A percentile compares a stretch with the other conserved stretches of the same genome.
phyloP scores from a whole-genome alignment of 2,888 invertebrate genomes.

The Plebejus argus region DNA sequence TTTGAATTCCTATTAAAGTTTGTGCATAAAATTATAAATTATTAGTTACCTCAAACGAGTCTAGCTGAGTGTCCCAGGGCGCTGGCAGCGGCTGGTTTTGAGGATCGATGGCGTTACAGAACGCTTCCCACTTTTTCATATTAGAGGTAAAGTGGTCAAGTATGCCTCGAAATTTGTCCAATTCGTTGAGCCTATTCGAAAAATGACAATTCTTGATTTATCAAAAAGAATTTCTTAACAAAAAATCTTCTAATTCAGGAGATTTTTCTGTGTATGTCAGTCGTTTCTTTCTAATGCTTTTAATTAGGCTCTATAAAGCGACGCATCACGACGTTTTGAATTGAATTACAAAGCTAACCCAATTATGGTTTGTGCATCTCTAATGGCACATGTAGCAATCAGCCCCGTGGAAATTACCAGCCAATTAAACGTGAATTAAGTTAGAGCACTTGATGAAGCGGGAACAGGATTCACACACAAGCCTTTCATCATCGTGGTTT shows the following conservation, averaged over 20 bases:
- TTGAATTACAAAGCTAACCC: conserved; percentile 6
- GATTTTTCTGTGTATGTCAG: neutral
- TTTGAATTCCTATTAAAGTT: neutral
- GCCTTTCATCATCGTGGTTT: neutral
- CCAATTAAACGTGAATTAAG: conserved; percentile 16
- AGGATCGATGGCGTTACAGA: conserved; percentile 88
- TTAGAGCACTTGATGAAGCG: neutral
- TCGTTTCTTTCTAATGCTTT: neutral
- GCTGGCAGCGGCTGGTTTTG: conserved; percentile 85
- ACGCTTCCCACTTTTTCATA: conserved; percentile 83
- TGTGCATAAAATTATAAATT: neutral
- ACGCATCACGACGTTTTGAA: neutral
- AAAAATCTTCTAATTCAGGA: neutral
- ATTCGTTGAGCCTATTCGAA: conserved; percentile 56
- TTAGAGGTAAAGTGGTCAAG: conserved; percentile 83
- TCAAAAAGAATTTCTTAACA: neutral
- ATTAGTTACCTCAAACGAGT: conserved; percentile 76
- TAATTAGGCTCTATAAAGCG: neutral
- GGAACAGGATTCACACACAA: neutral
- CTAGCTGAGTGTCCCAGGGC: conserved; percentile 84
- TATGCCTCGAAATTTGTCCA: conserved; percentile 80
- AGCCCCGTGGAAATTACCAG: neutral
- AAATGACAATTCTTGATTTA: neutral
- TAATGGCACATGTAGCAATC: conserved; percentile 9
- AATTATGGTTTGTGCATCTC: conserved; percentile 17